Evolutionary conservation across 2,888 invertebrate genomes (phyloP).

Genomic region (Brachypalpus laphriformis): DNA sequence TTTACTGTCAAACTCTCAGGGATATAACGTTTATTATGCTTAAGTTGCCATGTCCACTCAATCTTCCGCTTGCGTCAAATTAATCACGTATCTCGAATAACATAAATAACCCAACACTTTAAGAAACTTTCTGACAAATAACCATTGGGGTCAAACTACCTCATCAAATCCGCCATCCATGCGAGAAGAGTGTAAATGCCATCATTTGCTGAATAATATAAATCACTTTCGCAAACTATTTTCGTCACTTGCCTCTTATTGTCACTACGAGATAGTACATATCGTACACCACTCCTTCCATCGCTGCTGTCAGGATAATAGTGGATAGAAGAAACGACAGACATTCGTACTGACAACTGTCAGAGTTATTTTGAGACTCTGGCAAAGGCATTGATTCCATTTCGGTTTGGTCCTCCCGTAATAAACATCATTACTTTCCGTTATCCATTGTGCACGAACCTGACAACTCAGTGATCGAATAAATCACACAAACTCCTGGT

Average conservation of each 20-base stretch:
- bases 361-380: constrained; percentile 23
- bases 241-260: constrained; percentile 19
- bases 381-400: constrained; percentile 38
- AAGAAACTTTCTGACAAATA: constrained; percentile 40
- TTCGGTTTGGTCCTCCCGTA: constrained; percentile 33
- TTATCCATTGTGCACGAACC: constrained; percentile 51
- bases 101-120: constrained; percentile 47
- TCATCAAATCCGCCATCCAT: constrained; percentile 37
- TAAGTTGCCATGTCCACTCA: constrained; percentile 2
- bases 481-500: constrained; percentile 48
- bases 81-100: constrained; percentile 46
- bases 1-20: not conserved
- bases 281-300: not conserved
- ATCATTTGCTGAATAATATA: constrained; percentile 68
- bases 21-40: not conserved
- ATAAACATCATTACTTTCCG: constrained; percentile 66
- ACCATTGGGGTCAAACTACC: constrained; percentile 27
- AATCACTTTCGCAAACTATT: constrained; percentile 68
- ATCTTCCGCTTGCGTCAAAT: constrained; percentile 9
- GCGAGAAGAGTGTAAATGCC: constrained; percentile 57
- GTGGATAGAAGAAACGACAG: not conserved
- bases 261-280: not conserved
- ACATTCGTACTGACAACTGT: constrained; percentile 45
- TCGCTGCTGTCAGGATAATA: not conserved
- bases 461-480: constrained; percentile 66